Conservation (phyloP, 2,797 vertebrate genomes). For the Coregonus sp. region DNA sequence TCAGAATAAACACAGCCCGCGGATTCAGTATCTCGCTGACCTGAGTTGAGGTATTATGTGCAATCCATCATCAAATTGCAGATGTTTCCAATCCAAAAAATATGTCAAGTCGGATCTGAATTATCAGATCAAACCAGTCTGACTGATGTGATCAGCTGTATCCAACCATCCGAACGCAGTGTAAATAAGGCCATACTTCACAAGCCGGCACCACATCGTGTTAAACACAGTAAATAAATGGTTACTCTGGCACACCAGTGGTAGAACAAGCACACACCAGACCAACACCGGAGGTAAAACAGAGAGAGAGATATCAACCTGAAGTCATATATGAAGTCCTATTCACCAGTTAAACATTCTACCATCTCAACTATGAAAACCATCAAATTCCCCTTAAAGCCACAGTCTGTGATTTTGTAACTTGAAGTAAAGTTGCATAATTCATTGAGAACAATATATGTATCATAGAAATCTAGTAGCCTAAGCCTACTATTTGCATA, state of each 20-base stretch:
- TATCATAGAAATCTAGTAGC: too few relatives aligned
- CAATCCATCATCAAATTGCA: too few relatives aligned
- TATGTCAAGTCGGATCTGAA: not conserved
- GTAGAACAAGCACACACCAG: not conserved
- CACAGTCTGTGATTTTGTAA: too few relatives aligned
- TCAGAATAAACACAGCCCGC: not conserved
- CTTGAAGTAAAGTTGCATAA: too few relatives aligned
- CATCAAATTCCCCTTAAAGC: too few relatives aligned
- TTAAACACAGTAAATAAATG: constrained; percentile 19
- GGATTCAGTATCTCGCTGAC: not conserved
- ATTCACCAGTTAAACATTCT: too few relatives aligned
- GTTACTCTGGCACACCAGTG: constrained; percentile 1
- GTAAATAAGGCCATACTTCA: not conserved
- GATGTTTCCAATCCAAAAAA: too few relatives aligned
- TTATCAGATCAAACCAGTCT: not conserved
- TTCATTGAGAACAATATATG: too few relatives aligned
- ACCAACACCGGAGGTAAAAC: not conserved
- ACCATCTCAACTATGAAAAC: too few relatives aligned
- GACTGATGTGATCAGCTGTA: not conserved
- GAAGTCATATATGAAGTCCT: too few relatives aligned
- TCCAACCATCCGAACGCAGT: not conserved
- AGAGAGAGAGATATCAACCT: too few relatives aligned
- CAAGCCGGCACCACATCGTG: not conserved
- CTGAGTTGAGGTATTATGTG: not conserved
- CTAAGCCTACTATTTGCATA: too few relatives aligned